Base-by-base conservation (phyloP, 2,888 invertebrate genomes). In the Cepaea hortensis region DNA sequence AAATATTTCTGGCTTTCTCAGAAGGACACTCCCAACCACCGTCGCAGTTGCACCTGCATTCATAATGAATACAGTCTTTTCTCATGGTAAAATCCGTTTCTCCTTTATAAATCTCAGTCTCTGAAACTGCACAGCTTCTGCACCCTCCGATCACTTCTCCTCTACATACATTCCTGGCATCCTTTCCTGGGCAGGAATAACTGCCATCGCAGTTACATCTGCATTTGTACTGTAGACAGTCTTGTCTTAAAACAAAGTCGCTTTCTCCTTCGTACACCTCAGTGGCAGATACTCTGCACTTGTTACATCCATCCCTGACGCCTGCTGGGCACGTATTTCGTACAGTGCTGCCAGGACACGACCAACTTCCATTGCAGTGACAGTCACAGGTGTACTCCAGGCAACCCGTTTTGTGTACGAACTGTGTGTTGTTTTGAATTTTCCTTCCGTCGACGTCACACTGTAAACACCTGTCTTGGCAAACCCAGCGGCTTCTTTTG, bases 141-240 rank as follows among this genome's bases (percentile, higher is more conserved):
- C 90, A 90, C 2, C 90, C 90, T 9, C 90, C 90, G n/a, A 88
- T 84, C 9, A 9, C 48, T 83, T 89, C 89, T 35, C 87, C 88
- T n/a, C 87, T 81, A 61, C 90, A 90, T 61, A 86, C 83, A 76
- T 90, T 89, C 48, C 88, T 76, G 0, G 90, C 89, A 7, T 87
- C 87, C 15, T 88, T 84, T 1, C 88, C 88, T 0, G 92, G 92
- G 73, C 92, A 92, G 20, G 88, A 85, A 68, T 91, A 90, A 46
- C 90, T 89, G 0, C 93, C 93, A 68, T 92, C 91, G 87, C 93
- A 93, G 50, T 90, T 89, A 87, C 93, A 93, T 35, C 91, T 91
- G 84, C 93, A 93, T 76, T 88, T 87, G 81, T 89, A 90, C 46
- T 87, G 87, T 68, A 89, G 83, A 79, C 90, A 90, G 72, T 85